Percentiles rank a stretch among this genome's conserved stretches.
These are phyloP conservation scores for Leptinotarsa rubiginosa DNA, from an alignment of 2,888 invertebrate species.

Conservation along the genomic window DNA sequence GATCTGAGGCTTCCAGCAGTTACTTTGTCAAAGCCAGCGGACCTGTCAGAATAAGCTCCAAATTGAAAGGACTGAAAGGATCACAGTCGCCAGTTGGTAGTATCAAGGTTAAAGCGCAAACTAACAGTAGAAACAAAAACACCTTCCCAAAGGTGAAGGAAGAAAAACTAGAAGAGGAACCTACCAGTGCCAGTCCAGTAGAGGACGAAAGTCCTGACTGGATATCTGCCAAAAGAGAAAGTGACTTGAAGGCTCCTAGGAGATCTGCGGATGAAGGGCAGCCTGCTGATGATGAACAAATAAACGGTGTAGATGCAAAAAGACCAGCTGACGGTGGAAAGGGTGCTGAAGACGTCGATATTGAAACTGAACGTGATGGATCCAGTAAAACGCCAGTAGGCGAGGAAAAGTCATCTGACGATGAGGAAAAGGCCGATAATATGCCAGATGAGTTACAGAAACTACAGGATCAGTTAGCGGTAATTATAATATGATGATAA, in stretches of 20 bases:
- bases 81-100: slow-evolving; percentile 34
- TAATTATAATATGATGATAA: slow-evolving; percentile 12
- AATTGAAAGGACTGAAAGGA: slow-evolving; percentile 42
- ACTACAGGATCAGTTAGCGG: slow-evolving; percentile 25
- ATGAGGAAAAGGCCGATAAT: background rate
- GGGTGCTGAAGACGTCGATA: background rate
- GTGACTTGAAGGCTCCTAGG: background rate
- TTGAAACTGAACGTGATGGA: too few relatives aligned
- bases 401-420: background rate
- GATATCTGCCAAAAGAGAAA: background rate
- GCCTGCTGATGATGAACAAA: background rate
- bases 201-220: background rate
- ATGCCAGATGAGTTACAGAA: slow-evolving; percentile 7
- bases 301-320: background rate
- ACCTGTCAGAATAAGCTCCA: slow-evolving; percentile 43
- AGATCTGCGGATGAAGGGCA: background rate
- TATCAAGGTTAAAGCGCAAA: background rate
- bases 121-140: background rate
- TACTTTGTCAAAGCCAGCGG: slow-evolving; percentile 34
- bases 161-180: background rate
- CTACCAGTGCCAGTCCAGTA: background rate
- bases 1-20: background rate
- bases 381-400: background rate
- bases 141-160: too few relatives aligned
- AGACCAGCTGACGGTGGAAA: background rate